These are phyloP conservation scores for Oplegnathus fasciatus DNA, from an alignment of 2,113 vertebrate genomes.

Conservation along the genomic window DNA sequence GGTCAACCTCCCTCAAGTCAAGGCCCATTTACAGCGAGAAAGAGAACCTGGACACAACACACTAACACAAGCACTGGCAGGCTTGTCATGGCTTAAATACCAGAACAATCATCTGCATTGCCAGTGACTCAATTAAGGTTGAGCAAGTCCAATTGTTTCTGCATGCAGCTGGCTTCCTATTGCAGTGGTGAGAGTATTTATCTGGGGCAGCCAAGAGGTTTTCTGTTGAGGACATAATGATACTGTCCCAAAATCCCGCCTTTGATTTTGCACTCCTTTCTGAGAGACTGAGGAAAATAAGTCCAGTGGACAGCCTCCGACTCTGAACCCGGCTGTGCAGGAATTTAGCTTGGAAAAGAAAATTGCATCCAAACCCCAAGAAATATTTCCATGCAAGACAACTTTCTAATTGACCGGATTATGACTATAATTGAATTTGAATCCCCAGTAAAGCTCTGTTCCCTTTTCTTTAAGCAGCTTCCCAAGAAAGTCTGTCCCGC, in stretches of 20 bases:
- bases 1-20: not conserved
- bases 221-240: conserved; percentile 55
- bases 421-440: conserved; percentile 30
- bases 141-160: conserved; percentile 50
- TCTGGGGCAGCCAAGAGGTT: conserved; percentile 40
- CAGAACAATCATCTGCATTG: conserved; percentile 54
- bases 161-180: conserved; percentile 24
- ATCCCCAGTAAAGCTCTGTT: conserved; percentile 7
- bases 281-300: conserved; percentile 32
- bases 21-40: conserved; percentile 19
- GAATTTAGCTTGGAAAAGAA: conserved; percentile 54
- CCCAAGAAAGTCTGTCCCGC: not conserved
- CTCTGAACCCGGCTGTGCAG: conserved; percentile 15
- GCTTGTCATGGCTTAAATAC: conserved; percentile 41
- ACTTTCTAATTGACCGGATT: conserved; percentile 48
- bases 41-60: conserved; percentile 31
- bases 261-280: conserved; percentile 40
- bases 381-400: conserved; percentile 47
- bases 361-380: conserved; percentile 37
- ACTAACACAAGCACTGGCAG: conserved; percentile 39
- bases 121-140: conserved; percentile 59
- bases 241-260: conserved; percentile 18
- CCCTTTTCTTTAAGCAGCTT: conserved; percentile 13
- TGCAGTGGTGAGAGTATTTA: conserved; percentile 39
- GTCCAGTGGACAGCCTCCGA: conserved; percentile 1